Evolutionary conservation across 2,113 vertebrate genomes (phyloP), one percentile per base, ranked within the genome.

Genomic region (Antigone vipio): DNA sequence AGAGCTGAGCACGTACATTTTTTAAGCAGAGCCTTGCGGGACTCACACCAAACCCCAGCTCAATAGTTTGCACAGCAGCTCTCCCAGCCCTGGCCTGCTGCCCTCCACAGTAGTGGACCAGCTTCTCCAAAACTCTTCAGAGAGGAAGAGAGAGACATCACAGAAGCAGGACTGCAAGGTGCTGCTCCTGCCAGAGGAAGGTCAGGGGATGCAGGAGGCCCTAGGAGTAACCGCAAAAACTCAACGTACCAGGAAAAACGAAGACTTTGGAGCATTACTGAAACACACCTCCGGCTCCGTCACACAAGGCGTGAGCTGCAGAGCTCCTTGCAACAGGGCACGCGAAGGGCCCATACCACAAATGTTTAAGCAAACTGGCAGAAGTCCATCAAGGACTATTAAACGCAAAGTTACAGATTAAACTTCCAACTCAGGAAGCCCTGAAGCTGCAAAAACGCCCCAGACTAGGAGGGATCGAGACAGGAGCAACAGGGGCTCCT

Each of bases 261-360:
- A 35, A 50, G 52, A 29, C 42, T 92, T 63, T 15, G 45, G 49
- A 83, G 30, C 53, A 10, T 52, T 44, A 27, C 78, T 49, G 53
- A 53, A 88, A 85, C 9, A 12, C 11, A 30, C 17, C 58, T 56
- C 44, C 58, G 52, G 81, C 52, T 71, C 27, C 23, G 38, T 23
- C 69, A 60, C 53, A 34, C 12, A 4, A 52, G 11, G 63, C 49
- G 16, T 3, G n/a, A 76, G 50, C 47, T 22, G 35, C 50, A 73
- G 52, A 60, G 53, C 38, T 62, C 69, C 66, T 32, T 27, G 9
- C 22, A 45, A 12, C 22, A 22, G 45, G 45, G 67, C 34, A 52
- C 1, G 1, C 0, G 0, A 34, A 40, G 21, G 78, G 32, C 44
- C 52, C 6, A 1, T 27, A 53, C 53, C 30, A 27, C 23, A 49